These are phyloP conservation scores for Sebastes umbrosus DNA, from an alignment of 2,797 vertebrate species.

Conservation along the genomic window DNA sequence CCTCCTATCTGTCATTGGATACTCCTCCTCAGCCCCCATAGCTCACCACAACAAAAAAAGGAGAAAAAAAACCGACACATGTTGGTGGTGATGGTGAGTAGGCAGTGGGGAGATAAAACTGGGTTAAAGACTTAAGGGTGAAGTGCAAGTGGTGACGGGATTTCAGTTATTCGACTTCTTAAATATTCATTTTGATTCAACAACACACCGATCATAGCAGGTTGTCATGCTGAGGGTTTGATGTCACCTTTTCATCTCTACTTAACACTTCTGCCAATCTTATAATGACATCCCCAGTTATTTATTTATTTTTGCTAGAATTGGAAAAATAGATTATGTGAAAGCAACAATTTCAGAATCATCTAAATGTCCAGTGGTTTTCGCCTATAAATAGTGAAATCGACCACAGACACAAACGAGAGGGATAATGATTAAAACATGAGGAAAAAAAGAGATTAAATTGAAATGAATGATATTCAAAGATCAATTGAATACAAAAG, in stretches of 20 bases:
- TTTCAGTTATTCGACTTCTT: constrained; percentile 15
- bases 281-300: background rate
- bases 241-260: constrained; percentile 21
- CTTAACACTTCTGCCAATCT: constrained; percentile 29
- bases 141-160: constrained; percentile 15
- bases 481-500: constrained; percentile 8
- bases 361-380: background rate
- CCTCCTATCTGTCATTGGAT: constrained; percentile 61
- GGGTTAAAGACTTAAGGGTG: constrained; percentile 14
- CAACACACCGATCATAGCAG: constrained; percentile 28
- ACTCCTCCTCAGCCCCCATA: constrained; percentile 38
- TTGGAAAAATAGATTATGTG: background rate
- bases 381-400: background rate
- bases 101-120: constrained; percentile 9
- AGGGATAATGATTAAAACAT: background rate
- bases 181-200: constrained; percentile 36
- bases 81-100: background rate
- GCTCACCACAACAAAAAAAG: background rate
- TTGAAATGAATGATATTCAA: constrained; percentile 21
- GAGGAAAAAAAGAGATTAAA: background rate
- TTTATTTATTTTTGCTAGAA: constrained; percentile 17
- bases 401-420: background rate
- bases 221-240: constrained; percentile 22
- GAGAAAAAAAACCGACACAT: background rate
- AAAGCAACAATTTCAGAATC: background rate